Percentiles rank a stretch among this genome's conserved stretches.
These are phyloP conservation scores for Pipistrellus nathusii DNA, from an alignment of 2,797 vertebrate species.

Conservation along the genomic window DNA sequence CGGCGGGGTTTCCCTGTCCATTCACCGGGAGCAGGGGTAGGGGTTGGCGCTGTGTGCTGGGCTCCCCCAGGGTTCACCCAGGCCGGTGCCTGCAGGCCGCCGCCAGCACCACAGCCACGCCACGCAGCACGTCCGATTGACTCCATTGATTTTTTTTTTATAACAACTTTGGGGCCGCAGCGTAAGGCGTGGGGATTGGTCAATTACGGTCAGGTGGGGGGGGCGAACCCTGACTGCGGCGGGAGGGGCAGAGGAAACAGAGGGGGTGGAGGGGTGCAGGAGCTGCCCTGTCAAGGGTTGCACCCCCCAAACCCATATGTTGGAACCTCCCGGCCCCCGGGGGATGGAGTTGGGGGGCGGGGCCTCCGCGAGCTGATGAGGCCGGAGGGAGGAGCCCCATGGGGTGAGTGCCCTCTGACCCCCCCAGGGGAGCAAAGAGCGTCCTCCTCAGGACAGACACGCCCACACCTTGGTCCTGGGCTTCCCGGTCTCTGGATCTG, in stretches of 20 bases:
- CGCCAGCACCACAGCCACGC: too few relatives aligned
- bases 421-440: not conserved
- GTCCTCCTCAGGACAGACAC: not conserved
- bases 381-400: not conserved
- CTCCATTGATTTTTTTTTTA: conserved; percentile 79
- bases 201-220: conserved; percentile 35
- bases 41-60: rapidly evolving
- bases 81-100: too few relatives aligned
- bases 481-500: not conserved
- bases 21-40: not conserved
- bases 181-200: conserved; percentile 59
- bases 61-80: not conserved
- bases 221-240: too few relatives aligned
- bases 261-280: too few relatives aligned
- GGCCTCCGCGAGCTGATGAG: not conserved
- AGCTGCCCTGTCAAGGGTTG: not conserved
- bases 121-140: conserved; percentile 77
- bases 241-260: not conserved
- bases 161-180: conserved; percentile 77
- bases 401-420: not conserved
- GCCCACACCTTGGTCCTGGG: not conserved
- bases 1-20: not conserved
- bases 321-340: not conserved
- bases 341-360: not conserved
- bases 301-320: not conserved